Conservation (phyloP, 2,797 vertebrate genomes). For the Phoeniculus purpureus region DNA sequence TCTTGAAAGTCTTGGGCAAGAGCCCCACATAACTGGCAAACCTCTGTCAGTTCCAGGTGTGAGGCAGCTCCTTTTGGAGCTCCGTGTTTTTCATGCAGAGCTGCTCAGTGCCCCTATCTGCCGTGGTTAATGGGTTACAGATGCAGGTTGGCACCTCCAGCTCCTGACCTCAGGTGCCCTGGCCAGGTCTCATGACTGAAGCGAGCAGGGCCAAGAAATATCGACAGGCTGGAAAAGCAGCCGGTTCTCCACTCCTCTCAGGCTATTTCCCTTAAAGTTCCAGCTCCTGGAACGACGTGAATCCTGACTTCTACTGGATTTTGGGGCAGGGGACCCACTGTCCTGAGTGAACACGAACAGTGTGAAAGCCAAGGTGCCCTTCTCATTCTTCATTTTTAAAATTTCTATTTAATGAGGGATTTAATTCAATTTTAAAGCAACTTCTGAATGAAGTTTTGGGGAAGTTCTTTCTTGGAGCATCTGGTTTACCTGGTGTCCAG, state of each 20-base stretch:
- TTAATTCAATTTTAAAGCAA: background rate
- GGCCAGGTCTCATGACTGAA: background rate
- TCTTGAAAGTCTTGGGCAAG: background rate
- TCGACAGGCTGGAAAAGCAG: background rate
- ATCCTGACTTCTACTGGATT: background rate
- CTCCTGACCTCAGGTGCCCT: background rate
- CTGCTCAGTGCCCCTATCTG: background rate
- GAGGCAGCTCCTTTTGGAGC: background rate
- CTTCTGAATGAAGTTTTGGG: background rate
- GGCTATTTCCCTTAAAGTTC: background rate
- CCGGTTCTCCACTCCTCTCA: background rate
- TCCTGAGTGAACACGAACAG: fast-evolving
- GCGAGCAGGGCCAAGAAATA: background rate
- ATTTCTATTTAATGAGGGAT: background rate
- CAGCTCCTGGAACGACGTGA: background rate
- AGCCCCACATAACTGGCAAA: background rate
- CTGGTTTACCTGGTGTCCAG: background rate
- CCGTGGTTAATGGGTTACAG: slow-evolving; percentile 36
- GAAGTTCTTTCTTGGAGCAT: background rate
- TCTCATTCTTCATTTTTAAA: background rate
- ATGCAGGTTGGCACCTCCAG: slow-evolving; percentile 2
- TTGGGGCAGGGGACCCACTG: background rate
- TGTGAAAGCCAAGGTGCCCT: background rate
- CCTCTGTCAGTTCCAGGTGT: background rate
- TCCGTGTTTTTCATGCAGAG: background rate